Base-by-base conservation (phyloP, 2,888 invertebrate species). In the Megalurothrips usitatus region DNA sequence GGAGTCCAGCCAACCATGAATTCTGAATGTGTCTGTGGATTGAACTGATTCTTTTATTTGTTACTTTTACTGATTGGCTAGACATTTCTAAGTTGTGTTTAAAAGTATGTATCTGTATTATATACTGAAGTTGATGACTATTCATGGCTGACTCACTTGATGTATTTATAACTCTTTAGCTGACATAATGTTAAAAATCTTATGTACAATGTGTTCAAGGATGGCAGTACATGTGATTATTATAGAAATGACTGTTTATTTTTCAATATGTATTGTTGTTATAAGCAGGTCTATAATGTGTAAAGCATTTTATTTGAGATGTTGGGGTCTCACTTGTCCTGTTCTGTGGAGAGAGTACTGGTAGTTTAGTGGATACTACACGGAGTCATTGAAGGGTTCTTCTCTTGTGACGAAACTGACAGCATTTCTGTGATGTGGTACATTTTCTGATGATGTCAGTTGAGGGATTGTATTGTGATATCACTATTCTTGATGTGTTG, bases 401-500 rank as follows among this genome's bases (percentile, higher is more conserved):
- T 43, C 34, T 43, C 34, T 43, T 43, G 6, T 43, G 34, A 43
- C 34, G 6, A 43, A 43, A 43, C 12, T 26, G 26, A 75, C 68
- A 8, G 23, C 68, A 75, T 12, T 75, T 75, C 68, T 75, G 68
- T 75, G 68, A 75, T 75, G 68, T 8, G 23, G 23, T 75, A 75
- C 68, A 26, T 75, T 75, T 75, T 75, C 12, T 75, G 1, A 23
- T 26, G 23, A 23, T 12, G 9, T 75, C 23, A 75, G 68, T 75
- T 26, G 68, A 23, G 26, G 68, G 23, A 26, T 23, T 75, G 68
- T 75, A 75, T 26, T 75, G 68, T 75, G 68, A 75, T 75, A 75
- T 75, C 68, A 75, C 26, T 26, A 26, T 58, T 19, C 19, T 4
- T 58, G 17, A 58, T 58, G 19, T 58, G 58, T 58, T 43, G 34